phyloP scores from a whole-genome alignment of 2,888 invertebrate species.

The Ectobius pallidus region DNA sequence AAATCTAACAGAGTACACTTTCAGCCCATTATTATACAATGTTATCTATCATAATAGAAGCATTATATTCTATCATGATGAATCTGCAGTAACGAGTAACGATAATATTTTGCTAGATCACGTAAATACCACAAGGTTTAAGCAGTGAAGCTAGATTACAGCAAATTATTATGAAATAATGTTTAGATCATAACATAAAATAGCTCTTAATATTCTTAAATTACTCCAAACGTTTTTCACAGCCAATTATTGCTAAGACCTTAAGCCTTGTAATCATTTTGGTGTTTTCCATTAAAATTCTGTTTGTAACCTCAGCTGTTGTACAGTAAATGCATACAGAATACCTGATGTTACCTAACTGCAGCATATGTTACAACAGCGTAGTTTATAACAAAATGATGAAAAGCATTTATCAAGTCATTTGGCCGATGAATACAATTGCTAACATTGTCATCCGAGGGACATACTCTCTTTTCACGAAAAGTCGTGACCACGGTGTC shows the following conservation, averaged over 20 bases:
- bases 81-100: too few species aligned
- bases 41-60: too few species aligned
- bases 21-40: too few species aligned
- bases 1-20: too few species aligned
- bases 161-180: too few species aligned
- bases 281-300: neutral
- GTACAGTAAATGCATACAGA: neutral
- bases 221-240: too few species aligned
- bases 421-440: neutral
- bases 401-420: slow-evolving; percentile 13
- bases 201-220: too few species aligned
- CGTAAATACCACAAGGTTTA: too few species aligned
- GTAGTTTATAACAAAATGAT: neutral
- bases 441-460: neutral
- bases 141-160: too few species aligned
- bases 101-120: too few species aligned
- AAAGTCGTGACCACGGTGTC: slow-evolving; percentile 8
- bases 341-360: neutral
- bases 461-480: neutral
- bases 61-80: too few species aligned
- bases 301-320: neutral
- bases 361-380: neutral
- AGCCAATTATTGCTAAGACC: neutral
- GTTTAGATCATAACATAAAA: too few species aligned
- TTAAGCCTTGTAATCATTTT: neutral